Evolutionary conservation across 2,888 invertebrate genomes (phyloP).

Genomic region (Acleris laterana): DNA sequence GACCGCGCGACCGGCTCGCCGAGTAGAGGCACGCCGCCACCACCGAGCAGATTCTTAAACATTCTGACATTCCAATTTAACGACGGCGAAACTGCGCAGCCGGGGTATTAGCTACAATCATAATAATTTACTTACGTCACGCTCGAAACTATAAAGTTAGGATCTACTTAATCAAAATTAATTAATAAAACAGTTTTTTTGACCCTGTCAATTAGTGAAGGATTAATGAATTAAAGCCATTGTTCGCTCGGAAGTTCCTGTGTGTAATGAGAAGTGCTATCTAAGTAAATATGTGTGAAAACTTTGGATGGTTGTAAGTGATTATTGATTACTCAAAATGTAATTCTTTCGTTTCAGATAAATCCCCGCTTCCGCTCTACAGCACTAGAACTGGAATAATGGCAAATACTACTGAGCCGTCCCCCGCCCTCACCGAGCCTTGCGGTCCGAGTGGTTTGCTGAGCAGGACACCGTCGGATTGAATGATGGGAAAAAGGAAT

Average conservation of each 20-base stretch:
- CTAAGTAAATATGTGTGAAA: too few species aligned
- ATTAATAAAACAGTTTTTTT: too few species aligned
- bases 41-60: constrained; percentile 67
- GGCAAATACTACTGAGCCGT: constrained; percentile 51
- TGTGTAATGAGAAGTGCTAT: too few species aligned
- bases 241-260: too few species aligned
- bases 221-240: too few species aligned
- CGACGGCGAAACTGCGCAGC: constrained; percentile 41
- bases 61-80: constrained; percentile 49
- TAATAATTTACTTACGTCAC: too few species aligned
- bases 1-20: constrained; percentile 75
- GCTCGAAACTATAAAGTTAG: too few species aligned
- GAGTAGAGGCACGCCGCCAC: constrained; percentile 52
- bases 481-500: constrained; percentile 83
- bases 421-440: constrained; percentile 49
- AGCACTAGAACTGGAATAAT: constrained; percentile 51
- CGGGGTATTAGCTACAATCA: constrained; percentile 22
- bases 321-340: constrained; percentile 32
- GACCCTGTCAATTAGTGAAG: too few species aligned
- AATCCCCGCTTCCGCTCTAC: constrained; percentile 41
- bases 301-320: constrained; percentile 19
- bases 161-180: too few species aligned
- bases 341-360: constrained; percentile 63
- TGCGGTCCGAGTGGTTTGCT: constrained; percentile 61
- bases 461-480: constrained; percentile 65